Base-by-base conservation (phyloP, 2,888 invertebrate species). In the Coleophora flavipennella region DNA sequence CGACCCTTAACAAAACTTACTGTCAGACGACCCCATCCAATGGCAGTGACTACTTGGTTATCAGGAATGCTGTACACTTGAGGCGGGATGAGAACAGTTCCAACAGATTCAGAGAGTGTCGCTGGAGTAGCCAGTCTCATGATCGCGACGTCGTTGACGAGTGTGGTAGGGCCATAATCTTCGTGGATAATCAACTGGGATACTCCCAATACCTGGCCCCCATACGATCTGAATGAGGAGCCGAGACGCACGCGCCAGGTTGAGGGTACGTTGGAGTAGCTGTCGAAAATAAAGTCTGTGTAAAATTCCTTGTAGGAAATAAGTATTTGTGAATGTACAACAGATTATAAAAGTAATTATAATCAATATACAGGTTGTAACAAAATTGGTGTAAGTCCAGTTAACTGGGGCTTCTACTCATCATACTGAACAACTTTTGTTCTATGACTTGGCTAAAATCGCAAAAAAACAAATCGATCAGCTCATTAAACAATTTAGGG, bases 101-200 rank as follows among this genome's bases (percentile, higher is more conserved):
- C 50, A 2, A 57, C 50, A 26, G 49, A 46, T 14, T 46, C 48
- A 14, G 35, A 39, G 8, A 33, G 48, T 13, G 45, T 54, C 4
- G n/a, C 8, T 4, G 13, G 35, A 3, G 46, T 33, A 2, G 53
- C 29, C 1, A 50, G 38, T 8, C 58, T 60, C 1, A 69, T 9
- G n/a, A 74, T 46, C 2, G 57, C 51, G 8, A 74, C 39, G 33
- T 74, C 71, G 31, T 53, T 59, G 42, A 71, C 57, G 0, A 48
- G 12, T 2, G 52, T 61, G 1, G 42, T 1, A 0, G 26, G 0
- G 35, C 54, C 52, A 44, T 55, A 66, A 7, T 36, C 41, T 0
- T 59, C 54, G 39, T 68, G 62, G 12, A 46, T 29, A 35, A 58
- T 50, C 14, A 57, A 37, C 6, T 31, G 38, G 0, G 34, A 29